Base-by-base conservation (phyloP, 2,797 vertebrate species). In the Dryobates pubescens region DNA sequence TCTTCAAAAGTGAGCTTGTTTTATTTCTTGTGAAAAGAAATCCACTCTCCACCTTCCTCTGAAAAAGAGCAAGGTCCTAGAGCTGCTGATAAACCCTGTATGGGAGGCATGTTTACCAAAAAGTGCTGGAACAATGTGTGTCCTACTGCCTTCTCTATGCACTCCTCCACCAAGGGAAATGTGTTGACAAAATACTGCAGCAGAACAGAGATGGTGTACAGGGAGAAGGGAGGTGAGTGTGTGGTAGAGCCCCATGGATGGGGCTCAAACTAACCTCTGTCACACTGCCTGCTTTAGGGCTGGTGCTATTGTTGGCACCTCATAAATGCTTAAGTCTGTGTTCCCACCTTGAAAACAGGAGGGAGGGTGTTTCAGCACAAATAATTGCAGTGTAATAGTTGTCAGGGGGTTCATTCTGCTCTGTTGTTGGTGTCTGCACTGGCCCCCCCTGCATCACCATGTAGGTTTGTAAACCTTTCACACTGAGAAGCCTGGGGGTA, bases 161-260 rank as follows among this genome's bases (percentile, higher is more conserved):
- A 92, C 36, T 98, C 96, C 79, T 98, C 96, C 91, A 98, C 97
- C 58, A 54, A 56, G 6, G 98, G 97, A 90, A 97, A 98, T 1
- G 62, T 95, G 75, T 38, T 86, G 45, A 98, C 97, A 86, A 98
- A 98, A 91, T 97, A 97, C 98, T 99, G 92, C 23, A 93, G 63
- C 4, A 56, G 68, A 92, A 88, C 23, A 85, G 49, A 51, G 20
- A 6, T n/a, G 57, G 27, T 32, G 17, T 12, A n/a, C 6, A 12
- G 19, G 19, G 20, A 63, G 34, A 58, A 79, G 17, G 16, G 29
- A 29, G 5, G 23, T 7, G 26, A 3, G n/a, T 5, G 9, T 32
- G 29, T 22, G 10, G 13, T 18, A 69, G 53, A 77, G 26, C 30
- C 72, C 9, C 9, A 9, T 8, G 5, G 22, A 9, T 26, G 7